phyloP scores from a whole-genome alignment of 2,888 invertebrate genomes.

The Troilus luridus region DNA sequence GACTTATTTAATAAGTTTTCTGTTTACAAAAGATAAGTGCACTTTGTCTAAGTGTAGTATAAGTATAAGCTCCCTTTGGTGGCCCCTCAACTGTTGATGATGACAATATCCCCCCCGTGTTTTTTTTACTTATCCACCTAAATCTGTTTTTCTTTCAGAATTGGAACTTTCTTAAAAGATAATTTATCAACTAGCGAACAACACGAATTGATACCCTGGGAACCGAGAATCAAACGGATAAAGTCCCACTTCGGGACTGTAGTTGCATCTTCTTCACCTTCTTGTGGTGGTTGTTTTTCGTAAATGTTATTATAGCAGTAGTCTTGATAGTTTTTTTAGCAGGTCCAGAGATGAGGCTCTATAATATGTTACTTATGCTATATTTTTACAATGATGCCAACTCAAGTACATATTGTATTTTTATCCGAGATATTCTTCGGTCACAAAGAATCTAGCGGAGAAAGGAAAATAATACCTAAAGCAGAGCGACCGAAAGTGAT shows the following conservation, averaged over 20 bases:
- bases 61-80: too few relatives aligned
- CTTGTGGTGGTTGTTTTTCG: conserved; percentile 96
- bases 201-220: conserved; percentile 97
- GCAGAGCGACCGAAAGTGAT: conserved; percentile 84
- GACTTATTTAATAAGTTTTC: too few relatives aligned
- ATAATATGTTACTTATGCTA: background rate
- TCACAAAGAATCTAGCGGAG: conserved; percentile 78
- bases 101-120: too few relatives aligned
- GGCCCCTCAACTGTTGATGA: too few relatives aligned
- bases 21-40: too few relatives aligned
- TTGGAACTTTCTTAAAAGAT: conserved; percentile 87
- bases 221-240: conserved; percentile 94
- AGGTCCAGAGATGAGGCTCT: conserved; percentile 89
- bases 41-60: too few relatives aligned
- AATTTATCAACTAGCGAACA: conserved; percentile 87
- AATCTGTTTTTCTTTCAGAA: conserved; percentile 74
- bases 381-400: background rate
- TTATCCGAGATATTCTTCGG: conserved; percentile 53
- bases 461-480: conserved; percentile 80
- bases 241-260: conserved; percentile 99
- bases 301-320: conserved; percentile 90
- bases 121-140: background rate
- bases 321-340: conserved; percentile 91
- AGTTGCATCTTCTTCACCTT: conserved; percentile 97
- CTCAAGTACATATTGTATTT: background rate